Evolutionary conservation across 2,888 invertebrate species (phyloP).

Genomic region (Macroteleia sp.): DNA sequence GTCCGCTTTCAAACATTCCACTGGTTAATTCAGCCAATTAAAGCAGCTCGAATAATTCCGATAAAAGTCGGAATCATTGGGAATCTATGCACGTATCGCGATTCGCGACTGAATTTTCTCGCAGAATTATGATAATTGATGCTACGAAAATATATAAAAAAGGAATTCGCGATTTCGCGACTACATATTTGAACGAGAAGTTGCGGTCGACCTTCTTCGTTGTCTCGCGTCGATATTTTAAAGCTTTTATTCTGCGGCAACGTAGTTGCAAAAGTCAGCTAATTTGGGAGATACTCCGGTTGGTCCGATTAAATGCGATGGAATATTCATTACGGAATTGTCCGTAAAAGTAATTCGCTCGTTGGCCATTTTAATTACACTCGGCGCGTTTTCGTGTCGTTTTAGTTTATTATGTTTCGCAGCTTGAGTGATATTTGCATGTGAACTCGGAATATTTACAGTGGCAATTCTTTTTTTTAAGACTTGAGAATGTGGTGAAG

Average conservation of each 20-base stretch:
- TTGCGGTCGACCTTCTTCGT: slow-evolving; percentile 5
- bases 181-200: background rate
- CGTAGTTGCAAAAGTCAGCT: background rate
- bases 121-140: background rate
- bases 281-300: background rate
- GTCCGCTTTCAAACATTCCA: slow-evolving; percentile 20
- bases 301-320: slow-evolving; percentile 7
- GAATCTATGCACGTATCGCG: background rate
- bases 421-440: slow-evolving; percentile 12
- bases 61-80: slow-evolving; percentile 21
- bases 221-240: no score
- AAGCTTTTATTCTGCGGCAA: background rate
- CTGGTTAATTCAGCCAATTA: slow-evolving; percentile 36
- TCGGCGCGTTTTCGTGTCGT: background rate
- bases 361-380: slow-evolving; percentile 15
- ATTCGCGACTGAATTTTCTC: background rate
- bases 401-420: slow-evolving; percentile 8
- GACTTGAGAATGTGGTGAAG: background rate
- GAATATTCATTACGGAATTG: slow-evolving; percentile 25
- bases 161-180: background rate
- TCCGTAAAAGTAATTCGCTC: slow-evolving; percentile 20
- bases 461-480: background rate
- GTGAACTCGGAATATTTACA: slow-evolving; percentile 5
- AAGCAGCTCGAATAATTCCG: slow-evolving; percentile 17
- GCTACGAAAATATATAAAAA: background rate